Percentiles rank a stretch among this genome's conserved stretches.
These are phyloP conservation scores for Aromia moschata DNA, from an alignment of 2,888 invertebrate species.

Conservation along the genomic window DNA sequence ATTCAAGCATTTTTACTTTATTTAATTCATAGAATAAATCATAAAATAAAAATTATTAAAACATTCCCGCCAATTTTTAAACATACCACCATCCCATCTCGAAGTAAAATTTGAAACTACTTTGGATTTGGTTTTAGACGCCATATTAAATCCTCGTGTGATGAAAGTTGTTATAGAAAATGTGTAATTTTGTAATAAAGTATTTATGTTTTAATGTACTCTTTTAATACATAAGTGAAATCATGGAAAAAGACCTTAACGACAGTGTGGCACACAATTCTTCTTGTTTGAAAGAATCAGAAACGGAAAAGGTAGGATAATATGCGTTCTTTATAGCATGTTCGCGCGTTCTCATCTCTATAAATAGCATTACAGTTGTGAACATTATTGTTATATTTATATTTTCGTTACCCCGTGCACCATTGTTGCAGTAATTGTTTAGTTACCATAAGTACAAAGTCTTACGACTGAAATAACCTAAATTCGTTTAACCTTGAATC, in stretches of 20 bases:
- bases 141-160: slow-evolving; percentile 63
- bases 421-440: slow-evolving; percentile 10
- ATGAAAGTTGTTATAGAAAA: slow-evolving; percentile 60
- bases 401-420: slow-evolving; percentile 7
- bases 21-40: too few species aligned
- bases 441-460: slow-evolving; percentile 19
- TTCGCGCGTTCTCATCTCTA: slow-evolving; percentile 60
- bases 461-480: slow-evolving; percentile 27
- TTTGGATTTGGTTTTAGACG: slow-evolving; percentile 45
- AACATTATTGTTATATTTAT: slow-evolving; percentile 22
- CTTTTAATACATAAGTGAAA: slow-evolving; percentile 49
- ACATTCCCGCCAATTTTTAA: slow-evolving; percentile 10
- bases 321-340: slow-evolving; percentile 49
- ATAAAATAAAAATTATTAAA: too few species aligned
- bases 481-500: slow-evolving; percentile 33
- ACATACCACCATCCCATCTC: slow-evolving; percentile 32
- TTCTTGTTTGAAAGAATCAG: slow-evolving; percentile 47
- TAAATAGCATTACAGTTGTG: slow-evolving; percentile 49
- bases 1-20: too few species aligned
- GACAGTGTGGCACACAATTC: slow-evolving; percentile 50
- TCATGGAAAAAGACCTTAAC: slow-evolving; percentile 58
- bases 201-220: slow-evolving; percentile 49
- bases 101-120: slow-evolving; percentile 40
- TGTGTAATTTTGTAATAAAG: slow-evolving; percentile 53
- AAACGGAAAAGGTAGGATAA: slow-evolving; percentile 55